Evolutionary conservation across 2,888 invertebrate species (phyloP), one percentile per base, ranked within the genome.

Genomic region (Mycalesis mineus): DNA sequence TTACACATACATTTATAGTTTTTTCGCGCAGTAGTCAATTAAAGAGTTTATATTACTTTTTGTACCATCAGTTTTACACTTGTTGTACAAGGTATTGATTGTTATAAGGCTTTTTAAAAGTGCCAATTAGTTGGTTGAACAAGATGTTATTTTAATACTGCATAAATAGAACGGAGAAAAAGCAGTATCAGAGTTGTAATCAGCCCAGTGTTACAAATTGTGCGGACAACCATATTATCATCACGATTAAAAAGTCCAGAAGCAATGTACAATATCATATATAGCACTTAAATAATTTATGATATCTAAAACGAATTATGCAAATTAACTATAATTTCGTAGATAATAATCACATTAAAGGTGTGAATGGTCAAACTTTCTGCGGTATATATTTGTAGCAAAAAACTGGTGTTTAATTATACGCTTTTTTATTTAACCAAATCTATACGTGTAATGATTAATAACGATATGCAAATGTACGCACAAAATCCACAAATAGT

Each of bases 301-400:
- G 0, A 11, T 31, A 11, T 33, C 15, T 33, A 31, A 14, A 45
- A 45, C 2, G 33, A 45, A 45, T 44, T 45, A 45, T 45, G 45
- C 45, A 45, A 45, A 45, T 14, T 14, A 45, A 29, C 14, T 31
- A 45, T 45, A 45, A 7, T 31, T 45, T 45, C 29, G 45, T 31
- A 31, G 15, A 45, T 31, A 31, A 45, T 45, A 31, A 31, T 45
- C 48, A 48, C 9, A 48, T 48, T 36, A 48, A 36, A 48, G 36
- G 48, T 36, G 48, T 48, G 36, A 48, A 39, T 22, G 39, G 33
- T 39, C 49, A 7, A 50, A 39, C 49, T 50, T 37, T 28, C 37
- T 37, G 37, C 37, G 28, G n/a, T 39, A n/a, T 22, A 49, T 13
- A 49, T 28, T 39, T 39, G n/a, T 39, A 37, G 49, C 28, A 28